Evolutionary conservation across 2,888 invertebrate genomes (phyloP), one percentile per base, ranked within the genome.

Genomic region (Adelognathus sp.): DNA sequence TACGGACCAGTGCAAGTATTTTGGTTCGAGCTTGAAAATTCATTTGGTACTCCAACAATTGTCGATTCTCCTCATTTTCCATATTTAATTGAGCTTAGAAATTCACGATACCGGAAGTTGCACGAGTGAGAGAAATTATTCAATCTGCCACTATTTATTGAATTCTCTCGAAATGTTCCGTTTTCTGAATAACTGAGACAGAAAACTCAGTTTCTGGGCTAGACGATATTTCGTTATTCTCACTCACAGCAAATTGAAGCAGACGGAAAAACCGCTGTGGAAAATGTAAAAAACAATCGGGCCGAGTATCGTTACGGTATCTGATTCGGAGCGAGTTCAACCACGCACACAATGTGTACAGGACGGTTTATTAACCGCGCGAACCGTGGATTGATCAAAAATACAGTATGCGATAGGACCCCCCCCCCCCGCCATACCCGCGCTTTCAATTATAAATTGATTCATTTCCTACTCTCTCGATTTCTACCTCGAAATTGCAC

Each of bases 201-300:
- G 44, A 33, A 60, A 70, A 64, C 74, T 78, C 58, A 60, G 16
- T 16, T 29, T 31, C 67, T 67, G 63, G 18, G 63, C 29, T 27
- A 31, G 64, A 72, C 74, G 21, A 29, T 61, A 66, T 60, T 69
- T 71, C 70, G 60, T 71, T 75, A 79, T 71, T 71, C 46, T 66
- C 31, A 36, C 52, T 60, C 70, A 60, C 21, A 16, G 7, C 61
- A 64, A 60, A 71, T 66, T 73, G 69, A 46, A 33, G 52, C 9
- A 4, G 36, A n/a, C 36, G 29, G 21, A 6, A 6, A 50, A 11
- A 33, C 1, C n/a, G 7, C 4, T 3, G 16, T 33, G 24, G 33
- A 21, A 14, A 5, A 50, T 16, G 5, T 46, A 29, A 29, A 64
- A 52, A 54, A 52, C 16, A 67, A 64, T 27, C 14, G 29, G 33